Evolutionary conservation across 1,140 invertebrate species (phyloP), one percentile per base, ranked within the genome.

Genomic region (Periplaneta americana): DNA sequence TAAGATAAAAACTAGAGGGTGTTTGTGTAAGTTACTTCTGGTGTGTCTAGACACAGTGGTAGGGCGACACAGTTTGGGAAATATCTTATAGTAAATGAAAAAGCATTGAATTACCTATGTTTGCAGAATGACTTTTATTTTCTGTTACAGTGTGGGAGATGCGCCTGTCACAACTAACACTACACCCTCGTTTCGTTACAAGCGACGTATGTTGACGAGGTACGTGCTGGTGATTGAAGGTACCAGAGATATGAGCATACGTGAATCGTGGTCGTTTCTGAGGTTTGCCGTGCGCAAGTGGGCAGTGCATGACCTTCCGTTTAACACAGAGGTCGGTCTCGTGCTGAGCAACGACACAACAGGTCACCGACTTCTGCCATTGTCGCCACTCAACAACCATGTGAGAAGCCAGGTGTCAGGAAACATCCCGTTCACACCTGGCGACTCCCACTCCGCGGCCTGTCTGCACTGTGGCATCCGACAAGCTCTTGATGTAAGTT

Each of bases 241-340:
- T 82, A 90, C 89, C 5, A 88, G 90, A 85, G 88, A 91, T 75
- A 91, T 91, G 89, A 84, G 88, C 35, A 85, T 89, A 22, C 87
- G 90, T 85, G 91, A 92, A 85, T 90, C 91, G 35, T 92, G 91
- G 91, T 90, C 87, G 82, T 92, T 91, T 85, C 85, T 92, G 66
- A 86, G 91, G 75, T 87, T 88, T 37, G 91, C 91, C 6, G 88
- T 92, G 81, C 87, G 91, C 48, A 91, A 92, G 84, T 90, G 91
- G 87, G 89, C 90, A 28, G 86, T 90, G 33, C 88, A 90, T 78
- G 90, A 91, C 84, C 83, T 92, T 8, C 88, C 89, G 0, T 85
- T 86, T 31, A 88, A 88, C 82, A 88, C 88, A 2, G 90, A 91
- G 86, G 85, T 91, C 0, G 82, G 82, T 77, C 84, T 89, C 80